Evolutionary conservation across 2,888 invertebrate genomes (phyloP).

Genomic region (Phyto melanocephala): DNA sequence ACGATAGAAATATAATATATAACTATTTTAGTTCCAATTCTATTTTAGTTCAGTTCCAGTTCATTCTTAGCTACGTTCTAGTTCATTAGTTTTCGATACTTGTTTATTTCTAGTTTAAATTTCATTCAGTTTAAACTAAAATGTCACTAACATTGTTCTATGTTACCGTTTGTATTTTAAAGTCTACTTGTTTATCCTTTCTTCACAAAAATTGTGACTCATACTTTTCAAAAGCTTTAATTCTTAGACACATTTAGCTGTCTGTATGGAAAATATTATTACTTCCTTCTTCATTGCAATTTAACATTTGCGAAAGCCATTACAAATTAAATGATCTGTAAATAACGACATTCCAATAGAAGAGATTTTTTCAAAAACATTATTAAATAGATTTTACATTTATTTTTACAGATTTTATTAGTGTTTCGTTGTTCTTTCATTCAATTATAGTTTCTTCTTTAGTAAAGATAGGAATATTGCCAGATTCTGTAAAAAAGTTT

Average conservation of each 20-base stretch:
- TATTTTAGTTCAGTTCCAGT: too few relatives aligned
- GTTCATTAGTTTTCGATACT: not conserved
- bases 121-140: not conserved
- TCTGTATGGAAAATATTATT: constrained; percentile 19
- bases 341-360: constrained; percentile 36
- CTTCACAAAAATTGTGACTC: not conserved
- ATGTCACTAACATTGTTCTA: too few relatives aligned
- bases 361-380: not conserved
- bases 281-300: not conserved
- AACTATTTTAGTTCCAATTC: not conserved
- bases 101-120: not conserved
- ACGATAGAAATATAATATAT: too few relatives aligned
- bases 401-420: too few relatives aligned
- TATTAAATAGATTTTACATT: too few relatives aligned
- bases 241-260: constrained; percentile 16
- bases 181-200: not conserved
- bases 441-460: too few relatives aligned
- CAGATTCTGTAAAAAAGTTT: too few relatives aligned
- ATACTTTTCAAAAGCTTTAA: not conserved
- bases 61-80: not conserved
- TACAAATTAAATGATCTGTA: constrained; percentile 42
- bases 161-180: too few relatives aligned
- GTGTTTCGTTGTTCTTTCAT: too few relatives aligned
- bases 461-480: too few relatives aligned
- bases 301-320: not conserved